Percentiles rank a stretch among this genome's conserved stretches.
Evolutionary conservation across 2,888 invertebrate genomes (phyloP).

Genomic region (Cephonodes hylas): DNA sequence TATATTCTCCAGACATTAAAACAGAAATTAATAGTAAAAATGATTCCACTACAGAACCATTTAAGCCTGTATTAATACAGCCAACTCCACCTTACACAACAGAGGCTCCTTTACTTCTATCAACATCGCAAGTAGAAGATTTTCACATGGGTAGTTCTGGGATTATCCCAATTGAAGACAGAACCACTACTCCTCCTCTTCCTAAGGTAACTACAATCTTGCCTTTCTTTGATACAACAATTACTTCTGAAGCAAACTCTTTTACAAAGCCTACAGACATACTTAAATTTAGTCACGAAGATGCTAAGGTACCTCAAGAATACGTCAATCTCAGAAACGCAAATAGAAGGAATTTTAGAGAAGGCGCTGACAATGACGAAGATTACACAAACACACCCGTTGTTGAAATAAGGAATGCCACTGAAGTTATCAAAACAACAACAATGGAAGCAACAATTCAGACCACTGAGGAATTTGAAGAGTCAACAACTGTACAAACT

Average conservation of each 20-base stretch:
- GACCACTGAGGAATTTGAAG: slow-evolving; percentile 25
- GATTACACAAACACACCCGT: slow-evolving; percentile 31
- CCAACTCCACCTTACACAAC: slow-evolving; percentile 32
- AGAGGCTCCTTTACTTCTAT: slow-evolving; percentile 44
- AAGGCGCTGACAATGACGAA: slow-evolving; percentile 11
- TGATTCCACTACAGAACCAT: slow-evolving; percentile 27
- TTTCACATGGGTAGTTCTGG: slow-evolving; percentile 70
- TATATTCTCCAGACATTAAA: slow-evolving; percentile 69
- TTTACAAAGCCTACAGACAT: slow-evolving; percentile 50
- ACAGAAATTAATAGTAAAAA: slow-evolving; percentile 21
- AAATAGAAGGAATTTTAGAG: slow-evolving; percentile 22
- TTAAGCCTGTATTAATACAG: slow-evolving; percentile 24
- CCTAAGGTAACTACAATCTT: slow-evolving; percentile 37
- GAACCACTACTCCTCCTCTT: slow-evolving; percentile 27
- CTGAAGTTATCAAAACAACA: slow-evolving; percentile 32
- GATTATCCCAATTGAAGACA: slow-evolving; percentile 48
- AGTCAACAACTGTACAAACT: slow-evolving; percentile 41
- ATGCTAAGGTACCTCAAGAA: slow-evolving; percentile 65
- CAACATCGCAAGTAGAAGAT: slow-evolving; percentile 62
- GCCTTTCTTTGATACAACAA: slow-evolving; percentile 43
- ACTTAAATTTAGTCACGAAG: slow-evolving; percentile 63
- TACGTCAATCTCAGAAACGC: slow-evolving; percentile 41
- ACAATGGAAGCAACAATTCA: slow-evolving; percentile 22
- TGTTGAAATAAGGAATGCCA: slow-evolving; percentile 51
- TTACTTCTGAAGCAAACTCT: slow-evolving; percentile 40